Conservation (phyloP, 2,113 vertebrate genomes). For the Ceratotherium simum region DNA sequence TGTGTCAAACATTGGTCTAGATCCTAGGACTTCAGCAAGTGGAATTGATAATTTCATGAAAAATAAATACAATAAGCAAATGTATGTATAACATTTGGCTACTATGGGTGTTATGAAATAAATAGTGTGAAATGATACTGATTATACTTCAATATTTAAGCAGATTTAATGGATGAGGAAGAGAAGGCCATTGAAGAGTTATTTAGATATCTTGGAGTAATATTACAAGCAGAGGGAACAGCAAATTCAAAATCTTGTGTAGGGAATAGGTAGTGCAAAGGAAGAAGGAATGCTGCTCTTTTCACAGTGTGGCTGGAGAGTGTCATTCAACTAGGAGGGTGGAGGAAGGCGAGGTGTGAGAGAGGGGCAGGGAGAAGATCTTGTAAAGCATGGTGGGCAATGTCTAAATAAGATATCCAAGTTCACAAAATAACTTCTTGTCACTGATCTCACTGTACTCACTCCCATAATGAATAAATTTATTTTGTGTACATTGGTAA, state of each 20-base stretch:
- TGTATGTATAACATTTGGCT: not conserved
- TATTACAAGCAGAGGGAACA: rapidly evolving
- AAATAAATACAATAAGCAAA: not conserved
- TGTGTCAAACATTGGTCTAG: not conserved
- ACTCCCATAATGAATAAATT: not conserved
- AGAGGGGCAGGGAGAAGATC: rapidly evolving
- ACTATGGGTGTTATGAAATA: not conserved
- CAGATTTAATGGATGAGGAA: not conserved
- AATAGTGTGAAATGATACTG: not conserved
- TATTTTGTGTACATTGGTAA: not conserved
- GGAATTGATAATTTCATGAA: not conserved
- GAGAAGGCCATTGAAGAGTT: not conserved
- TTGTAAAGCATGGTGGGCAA: rapidly evolving
- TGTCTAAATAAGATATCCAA: not conserved
- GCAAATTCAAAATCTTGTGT: not conserved
- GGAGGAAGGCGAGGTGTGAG: too few species aligned
- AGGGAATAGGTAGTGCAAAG: not conserved
- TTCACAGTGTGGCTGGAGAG: rapidly evolving
- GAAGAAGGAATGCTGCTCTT: not conserved
- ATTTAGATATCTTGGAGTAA: not conserved
- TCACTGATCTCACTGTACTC: not conserved
- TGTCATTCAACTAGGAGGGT: not conserved
- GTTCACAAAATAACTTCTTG: not conserved
- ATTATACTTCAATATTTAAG: not conserved
- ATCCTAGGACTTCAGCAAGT: not conserved